Conservation (phyloP, 1,140 invertebrate genomes). For the Thaumatotibia leucotreta region DNA sequence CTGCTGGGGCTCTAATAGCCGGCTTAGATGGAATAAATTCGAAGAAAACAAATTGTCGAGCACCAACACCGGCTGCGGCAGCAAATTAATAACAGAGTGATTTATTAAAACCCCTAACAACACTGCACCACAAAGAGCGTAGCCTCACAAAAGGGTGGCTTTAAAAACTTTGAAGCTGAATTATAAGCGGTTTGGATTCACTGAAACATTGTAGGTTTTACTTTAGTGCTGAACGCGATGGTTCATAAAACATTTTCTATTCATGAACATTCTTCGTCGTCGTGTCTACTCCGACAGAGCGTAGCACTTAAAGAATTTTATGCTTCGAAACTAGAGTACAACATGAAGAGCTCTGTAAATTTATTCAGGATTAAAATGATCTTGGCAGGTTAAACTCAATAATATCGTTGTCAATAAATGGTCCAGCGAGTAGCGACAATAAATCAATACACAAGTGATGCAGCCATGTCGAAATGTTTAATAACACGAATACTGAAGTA, state of each 20-base stretch:
- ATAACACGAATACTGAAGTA: neutral
- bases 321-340: slow-evolving; percentile 2
- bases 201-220: slow-evolving; percentile 38
- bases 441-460: slow-evolving; percentile 11
- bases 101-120: slow-evolving; percentile 29
- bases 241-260: slow-evolving; percentile 49
- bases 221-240: slow-evolving; percentile 31
- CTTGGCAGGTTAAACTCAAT: neutral
- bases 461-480: neutral
- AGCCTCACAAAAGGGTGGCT: slow-evolving; percentile 39
- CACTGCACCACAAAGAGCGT: slow-evolving; percentile 28
- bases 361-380: neutral
- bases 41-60: slow-evolving; percentile 29
- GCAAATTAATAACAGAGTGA: slow-evolving; percentile 26
- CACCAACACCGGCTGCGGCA: neutral
- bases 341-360: neutral
- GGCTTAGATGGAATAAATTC: slow-evolving; percentile 24
- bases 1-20: slow-evolving; percentile 26
- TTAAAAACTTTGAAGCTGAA: slow-evolving; percentile 61
- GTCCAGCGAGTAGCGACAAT: slow-evolving; percentile 14
- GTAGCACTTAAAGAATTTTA: slow-evolving; percentile 12
- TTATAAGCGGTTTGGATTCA: slow-evolving; percentile 45
- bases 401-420: neutral
- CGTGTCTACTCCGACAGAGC: slow-evolving; percentile 3
- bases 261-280: slow-evolving; percentile 21